A percentile compares a stretch with the other conserved stretches of the same genome.
These are phyloP conservation scores for Platysternon megacephalum DNA, from an alignment of 2,113 vertebrate species.

Conservation along the genomic window DNA sequence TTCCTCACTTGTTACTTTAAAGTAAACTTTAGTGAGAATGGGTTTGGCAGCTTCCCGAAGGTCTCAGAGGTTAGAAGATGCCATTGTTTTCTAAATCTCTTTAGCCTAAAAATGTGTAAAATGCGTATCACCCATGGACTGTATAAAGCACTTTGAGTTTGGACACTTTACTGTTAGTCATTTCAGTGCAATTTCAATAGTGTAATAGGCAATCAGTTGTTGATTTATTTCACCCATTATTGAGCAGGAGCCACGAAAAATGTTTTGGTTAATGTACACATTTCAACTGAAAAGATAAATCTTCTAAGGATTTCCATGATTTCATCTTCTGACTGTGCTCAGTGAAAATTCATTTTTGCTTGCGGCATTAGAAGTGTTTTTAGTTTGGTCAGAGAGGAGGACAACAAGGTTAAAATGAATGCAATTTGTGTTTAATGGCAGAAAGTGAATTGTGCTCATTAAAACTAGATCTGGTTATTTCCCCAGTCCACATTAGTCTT, in stretches of 20 bases:
- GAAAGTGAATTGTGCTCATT: background rate
- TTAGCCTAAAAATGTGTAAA: background rate
- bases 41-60: background rate
- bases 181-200: background rate
- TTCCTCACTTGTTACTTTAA: background rate
- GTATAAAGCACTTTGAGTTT: fast-evolving
- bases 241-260: background rate
- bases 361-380: background rate
- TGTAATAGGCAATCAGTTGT: background rate
- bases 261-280: background rate
- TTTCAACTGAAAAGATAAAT: background rate
- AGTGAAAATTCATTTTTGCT: background rate
- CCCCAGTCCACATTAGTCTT: background rate
- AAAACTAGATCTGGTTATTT: background rate
- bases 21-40: background rate
- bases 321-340: background rate
- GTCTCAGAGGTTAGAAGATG: background rate
- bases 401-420: background rate
- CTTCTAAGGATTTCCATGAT: background rate
- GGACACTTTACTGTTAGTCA: background rate
- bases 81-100: background rate
- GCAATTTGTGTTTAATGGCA: background rate
- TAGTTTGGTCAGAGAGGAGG: background rate
- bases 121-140: fast-evolving
- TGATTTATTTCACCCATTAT: background rate